Evolutionary conservation across 2,113 vertebrate genomes (phyloP).

Genomic region (Leptodactylus fuscus): DNA sequence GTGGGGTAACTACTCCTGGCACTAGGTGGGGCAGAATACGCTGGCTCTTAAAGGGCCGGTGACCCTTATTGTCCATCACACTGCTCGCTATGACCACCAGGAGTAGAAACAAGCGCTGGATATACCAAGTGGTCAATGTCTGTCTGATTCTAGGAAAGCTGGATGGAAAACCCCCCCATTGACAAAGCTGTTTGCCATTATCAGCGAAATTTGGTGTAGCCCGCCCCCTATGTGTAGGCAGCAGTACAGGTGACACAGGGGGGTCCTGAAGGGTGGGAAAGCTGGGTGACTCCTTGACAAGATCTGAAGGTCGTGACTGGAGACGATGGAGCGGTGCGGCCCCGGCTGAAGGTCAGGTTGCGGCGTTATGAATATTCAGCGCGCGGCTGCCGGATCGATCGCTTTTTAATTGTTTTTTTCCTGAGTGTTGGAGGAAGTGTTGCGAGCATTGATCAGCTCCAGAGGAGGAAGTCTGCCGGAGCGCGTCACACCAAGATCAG

Average conservation of each 20-base stretch:
- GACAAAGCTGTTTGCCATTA: too few species aligned
- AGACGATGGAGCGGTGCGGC: constrained; percentile 65
- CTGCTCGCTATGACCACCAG: too few species aligned
- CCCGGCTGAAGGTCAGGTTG: constrained; percentile 97
- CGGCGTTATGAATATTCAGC: constrained; percentile 99
- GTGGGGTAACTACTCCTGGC: too few species aligned
- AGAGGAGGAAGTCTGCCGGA: constrained; percentile 65
- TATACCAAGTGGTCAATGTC: too few species aligned
- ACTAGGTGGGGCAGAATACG: too few species aligned
- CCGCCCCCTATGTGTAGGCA: too few species aligned
- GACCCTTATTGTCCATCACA: too few species aligned
- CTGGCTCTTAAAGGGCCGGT: too few species aligned
- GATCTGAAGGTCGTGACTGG: constrained; percentile 68
- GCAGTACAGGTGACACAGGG: background rate
- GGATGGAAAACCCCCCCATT: too few species aligned
- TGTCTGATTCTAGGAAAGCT: background rate
- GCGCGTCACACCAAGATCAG: constrained; percentile 54
- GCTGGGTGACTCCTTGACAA: background rate
- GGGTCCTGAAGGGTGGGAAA: background rate
- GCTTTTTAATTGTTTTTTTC: constrained; percentile 99
- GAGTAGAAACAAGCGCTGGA: too few species aligned
- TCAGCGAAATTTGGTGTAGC: too few species aligned
- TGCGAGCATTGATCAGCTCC: constrained; percentile 94
- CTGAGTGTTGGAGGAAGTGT: constrained; percentile 96
- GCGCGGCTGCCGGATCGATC: constrained; percentile 86